A percentile compares a stretch with the other conserved stretches of the same genome.
Evolutionary conservation across 2,888 invertebrate genomes (phyloP).

Genomic region (Ophion ellenae): DNA sequence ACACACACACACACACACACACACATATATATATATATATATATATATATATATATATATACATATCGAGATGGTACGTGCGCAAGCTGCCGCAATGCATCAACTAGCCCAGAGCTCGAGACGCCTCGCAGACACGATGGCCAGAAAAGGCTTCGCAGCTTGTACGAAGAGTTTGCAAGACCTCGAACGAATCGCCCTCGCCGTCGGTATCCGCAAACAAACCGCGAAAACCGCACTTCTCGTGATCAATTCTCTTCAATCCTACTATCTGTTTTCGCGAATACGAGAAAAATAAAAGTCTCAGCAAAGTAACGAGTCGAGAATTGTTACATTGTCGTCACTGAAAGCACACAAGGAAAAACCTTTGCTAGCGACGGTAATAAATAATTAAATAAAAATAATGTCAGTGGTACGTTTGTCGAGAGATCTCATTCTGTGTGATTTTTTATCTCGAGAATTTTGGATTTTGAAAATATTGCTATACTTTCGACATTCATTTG

Average conservation of each 20-base stretch:
- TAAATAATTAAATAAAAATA: constrained; percentile 7
- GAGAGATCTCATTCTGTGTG: no score
- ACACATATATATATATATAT: no score
- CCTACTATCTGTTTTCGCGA: constrained; percentile 3
- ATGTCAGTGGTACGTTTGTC: constrained; percentile 22
- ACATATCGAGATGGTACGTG: constrained; percentile 5
- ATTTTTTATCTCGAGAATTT: not conserved
- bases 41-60: constrained; percentile 4
- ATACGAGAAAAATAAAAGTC: not conserved
- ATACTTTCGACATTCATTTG: no score
- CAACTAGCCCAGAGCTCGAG: constrained; percentile 63
- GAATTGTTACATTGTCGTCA: constrained; percentile 44
- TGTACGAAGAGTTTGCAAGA: constrained; percentile 22
- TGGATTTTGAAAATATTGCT: not conserved
- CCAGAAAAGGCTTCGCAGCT: constrained; percentile 22
- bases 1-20: no score
- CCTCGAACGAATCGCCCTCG: constrained; percentile 32
- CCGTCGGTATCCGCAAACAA: constrained; percentile 59
- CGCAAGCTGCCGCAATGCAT: constrained; percentile 72
- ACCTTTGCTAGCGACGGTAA: no score
- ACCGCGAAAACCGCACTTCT: constrained; percentile 59
- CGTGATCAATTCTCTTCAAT: constrained; percentile 57
- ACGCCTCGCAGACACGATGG: constrained; percentile 38
- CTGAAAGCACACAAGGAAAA: constrained; percentile 17
- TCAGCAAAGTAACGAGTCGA: not conserved